phyloP scores from a whole-genome alignment of 2,113 vertebrate species.

The Lota lota region DNA sequence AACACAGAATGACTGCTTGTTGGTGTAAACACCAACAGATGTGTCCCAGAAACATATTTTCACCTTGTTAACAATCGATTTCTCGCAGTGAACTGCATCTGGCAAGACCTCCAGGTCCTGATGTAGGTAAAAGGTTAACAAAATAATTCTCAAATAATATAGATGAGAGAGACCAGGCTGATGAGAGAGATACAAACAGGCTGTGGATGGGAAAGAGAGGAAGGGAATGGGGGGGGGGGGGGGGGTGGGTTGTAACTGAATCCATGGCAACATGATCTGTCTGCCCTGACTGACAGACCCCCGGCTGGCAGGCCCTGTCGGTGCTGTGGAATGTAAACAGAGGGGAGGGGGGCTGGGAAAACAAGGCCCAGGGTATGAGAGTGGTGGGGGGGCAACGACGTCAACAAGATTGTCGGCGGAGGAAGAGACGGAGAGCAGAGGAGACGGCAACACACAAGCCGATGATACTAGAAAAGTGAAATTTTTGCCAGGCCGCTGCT shows the following conservation, averaged over 20 bases:
- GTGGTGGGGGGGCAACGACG: not conserved
- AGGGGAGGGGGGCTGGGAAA: not conserved
- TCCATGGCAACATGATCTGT: constrained; percentile 21
- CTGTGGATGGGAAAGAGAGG: not conserved
- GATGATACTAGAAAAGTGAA: constrained; percentile 14
- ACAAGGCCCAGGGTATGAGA: not conserved
- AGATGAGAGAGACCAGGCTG: too few relatives aligned
- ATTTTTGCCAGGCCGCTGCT: constrained; percentile 6
- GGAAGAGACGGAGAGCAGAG: not conserved
- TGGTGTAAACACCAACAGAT: too few relatives aligned
- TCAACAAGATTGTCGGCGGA: not conserved
- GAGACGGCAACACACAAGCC: constrained; percentile 3
- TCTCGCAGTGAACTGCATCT: too few relatives aligned
- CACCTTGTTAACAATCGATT: too few relatives aligned
- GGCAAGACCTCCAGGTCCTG: too few relatives aligned
- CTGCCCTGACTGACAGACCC: constrained; percentile 5
- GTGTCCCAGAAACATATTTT: too few relatives aligned
- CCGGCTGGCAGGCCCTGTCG: constrained; percentile 7
- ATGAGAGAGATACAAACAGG: not conserved
- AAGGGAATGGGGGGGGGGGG: not conserved
- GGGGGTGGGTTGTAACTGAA: not conserved
- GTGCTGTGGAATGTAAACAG: constrained; percentile 26
- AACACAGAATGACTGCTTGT: too few relatives aligned
- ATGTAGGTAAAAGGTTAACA: too few relatives aligned
- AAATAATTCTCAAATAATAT: too few relatives aligned